Evolutionary conservation across 2,113 vertebrate species (phyloP), one percentile per base, ranked within the genome.

Genomic region (Oxygymnocypris stewartii): DNA sequence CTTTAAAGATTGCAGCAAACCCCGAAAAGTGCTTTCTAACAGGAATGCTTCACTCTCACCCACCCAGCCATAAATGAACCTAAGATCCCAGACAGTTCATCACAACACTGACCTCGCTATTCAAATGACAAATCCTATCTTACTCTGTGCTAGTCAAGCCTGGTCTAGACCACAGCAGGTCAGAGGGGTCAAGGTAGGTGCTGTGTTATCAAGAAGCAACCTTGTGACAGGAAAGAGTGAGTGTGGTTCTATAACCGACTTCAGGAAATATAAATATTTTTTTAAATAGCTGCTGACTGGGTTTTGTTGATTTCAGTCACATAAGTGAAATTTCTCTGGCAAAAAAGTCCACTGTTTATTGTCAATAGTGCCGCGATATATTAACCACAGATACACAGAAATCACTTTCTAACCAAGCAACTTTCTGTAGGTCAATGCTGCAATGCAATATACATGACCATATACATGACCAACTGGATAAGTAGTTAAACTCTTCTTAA

Each of bases 171-270:
- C 23, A 74, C 77, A 82, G 84, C 61, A 10, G 54, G 88, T 92
- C 88, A 81, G 18, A 37, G 84, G 84, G 91, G 86, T 91, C 86
- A 86, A 75, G 75, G 14, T 49, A 25, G 59, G 86, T 88, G 90
- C 91, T 91, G 87, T 93, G 88, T 88, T 59, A 57, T 63, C 86
- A 87, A 40, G 37, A 18, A 6, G 20, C 79, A 69, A 13, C 16
- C 35, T 8, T 31, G 37, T 63, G 23, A 79, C 49, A 79, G 57
- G 37, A 67, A 57, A 59, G 77, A 37, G 31, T 14, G 47, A 31
- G 47, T 51, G 6, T 74, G 40, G 73, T 75, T 75, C 25, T 49
- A 37, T 14, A 31, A 8, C 44, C 13, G 8, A 71, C 18, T 47
- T 82, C n/a, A 67, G 23, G 14, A 63, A 80, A 59, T n/a, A 40